Percentiles rank a stretch among this genome's conserved stretches.
phyloP scores from a whole-genome alignment of 2,113 vertebrate species.

The Psittacula cyanocephala region DNA sequence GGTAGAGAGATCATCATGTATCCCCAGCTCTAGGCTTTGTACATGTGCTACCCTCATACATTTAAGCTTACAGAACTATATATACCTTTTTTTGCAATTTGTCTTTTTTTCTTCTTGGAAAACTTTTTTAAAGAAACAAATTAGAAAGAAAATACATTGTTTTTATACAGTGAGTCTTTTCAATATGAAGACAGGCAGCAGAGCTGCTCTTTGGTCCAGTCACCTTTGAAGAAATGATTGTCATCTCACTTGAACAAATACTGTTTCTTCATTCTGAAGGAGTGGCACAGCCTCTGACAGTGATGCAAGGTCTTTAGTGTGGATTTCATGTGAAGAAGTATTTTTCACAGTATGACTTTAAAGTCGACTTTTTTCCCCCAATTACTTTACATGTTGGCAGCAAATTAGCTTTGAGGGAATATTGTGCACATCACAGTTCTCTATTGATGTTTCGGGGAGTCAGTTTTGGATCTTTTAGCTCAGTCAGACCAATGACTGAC shows the following conservation, averaged over 20 bases:
- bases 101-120: background rate
- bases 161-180: background rate
- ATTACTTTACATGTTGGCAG: conserved; percentile 51
- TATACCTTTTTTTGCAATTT: background rate
- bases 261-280: background rate
- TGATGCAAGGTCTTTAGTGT: conserved; percentile 35
- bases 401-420: conserved; percentile 64
- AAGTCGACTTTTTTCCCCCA: conserved; percentile 29
- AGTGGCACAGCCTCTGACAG: conserved; percentile 8
- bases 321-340: conserved; percentile 1
- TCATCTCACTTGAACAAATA: background rate
- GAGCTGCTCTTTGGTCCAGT: background rate
- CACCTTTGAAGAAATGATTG: conserved; percentile 46
- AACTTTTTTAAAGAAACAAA: background rate
- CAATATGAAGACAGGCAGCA: background rate
- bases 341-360: conserved; percentile 58
- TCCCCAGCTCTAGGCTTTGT: background rate
- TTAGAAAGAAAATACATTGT: background rate
- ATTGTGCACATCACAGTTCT: conserved; percentile 6
- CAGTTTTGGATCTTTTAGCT: conserved; percentile 52
- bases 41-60: background rate
- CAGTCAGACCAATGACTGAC: conserved; percentile 46
- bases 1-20: fast-evolving
- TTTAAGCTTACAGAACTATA: background rate
- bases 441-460: conserved; percentile 36